Evolutionary conservation across 2,113 vertebrate genomes (phyloP).

Genomic region (Aldabrachelys gigantea): DNA sequence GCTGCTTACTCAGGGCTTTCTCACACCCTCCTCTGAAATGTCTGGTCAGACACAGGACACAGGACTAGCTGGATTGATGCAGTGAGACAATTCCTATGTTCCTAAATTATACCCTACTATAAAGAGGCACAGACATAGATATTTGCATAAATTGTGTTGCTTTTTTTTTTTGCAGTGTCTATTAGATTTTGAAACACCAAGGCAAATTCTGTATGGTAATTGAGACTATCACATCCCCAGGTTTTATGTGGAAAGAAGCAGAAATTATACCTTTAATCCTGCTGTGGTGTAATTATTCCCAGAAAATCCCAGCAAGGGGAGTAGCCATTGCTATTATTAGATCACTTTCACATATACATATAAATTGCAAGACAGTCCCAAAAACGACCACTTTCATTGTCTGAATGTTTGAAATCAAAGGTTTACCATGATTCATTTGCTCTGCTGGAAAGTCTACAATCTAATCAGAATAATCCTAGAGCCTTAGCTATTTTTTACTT

Average conservation of each 20-base stretch:
- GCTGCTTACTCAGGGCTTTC: background rate
- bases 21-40: background rate
- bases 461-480: background rate
- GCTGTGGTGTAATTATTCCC: constrained; percentile 30
- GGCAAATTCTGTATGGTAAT: background rate
- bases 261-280: constrained; percentile 27
- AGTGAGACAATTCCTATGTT: background rate
- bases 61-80: background rate
- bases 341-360: constrained; percentile 30
- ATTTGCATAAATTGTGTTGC: background rate
- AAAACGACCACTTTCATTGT: constrained; percentile 54
- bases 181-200: background rate
- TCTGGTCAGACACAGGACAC: background rate
- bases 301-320: constrained; percentile 11
- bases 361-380: constrained; percentile 47
- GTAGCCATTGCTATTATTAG: constrained; percentile 47
- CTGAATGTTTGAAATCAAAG: constrained; percentile 41
- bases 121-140: background rate
- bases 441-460: background rate
- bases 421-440: background rate
- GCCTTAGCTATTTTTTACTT: background rate
- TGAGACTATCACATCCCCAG: background rate
- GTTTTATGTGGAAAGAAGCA: background rate
- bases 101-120: background rate
- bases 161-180: background rate